Conservation (phyloP, 2,113 vertebrate species). For the Dasyprocta punctata region DNA sequence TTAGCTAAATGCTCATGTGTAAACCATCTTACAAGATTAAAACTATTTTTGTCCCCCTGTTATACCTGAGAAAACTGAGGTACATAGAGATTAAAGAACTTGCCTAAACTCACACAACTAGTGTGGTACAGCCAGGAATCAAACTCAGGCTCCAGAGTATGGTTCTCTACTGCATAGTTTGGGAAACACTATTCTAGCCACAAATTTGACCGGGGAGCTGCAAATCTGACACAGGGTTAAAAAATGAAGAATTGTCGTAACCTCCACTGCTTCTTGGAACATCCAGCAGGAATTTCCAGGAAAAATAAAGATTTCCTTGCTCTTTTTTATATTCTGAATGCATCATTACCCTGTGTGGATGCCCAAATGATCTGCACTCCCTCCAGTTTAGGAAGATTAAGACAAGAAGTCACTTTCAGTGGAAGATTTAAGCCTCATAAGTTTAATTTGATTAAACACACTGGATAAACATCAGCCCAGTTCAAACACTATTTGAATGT, state of each 20-base stretch:
- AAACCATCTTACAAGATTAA: neutral
- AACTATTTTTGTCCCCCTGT: neutral
- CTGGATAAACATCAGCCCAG: neutral
- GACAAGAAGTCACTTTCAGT: neutral
- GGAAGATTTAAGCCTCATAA: neutral
- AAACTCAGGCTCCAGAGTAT: neutral
- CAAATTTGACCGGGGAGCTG: neutral
- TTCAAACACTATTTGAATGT: neutral
- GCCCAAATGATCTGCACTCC: neutral
- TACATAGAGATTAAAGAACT: neutral
- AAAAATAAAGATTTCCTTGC: neutral
- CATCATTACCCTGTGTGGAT: neutral
- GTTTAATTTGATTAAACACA: constrained; percentile 39
- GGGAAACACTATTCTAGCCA: neutral
- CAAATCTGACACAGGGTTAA: neutral
- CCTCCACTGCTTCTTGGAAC: neutral
- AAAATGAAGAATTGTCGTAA: neutral
- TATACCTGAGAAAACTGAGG: constrained; percentile 18
- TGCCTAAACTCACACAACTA: neutral
- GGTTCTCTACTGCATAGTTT: neutral
- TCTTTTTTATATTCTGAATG: neutral
- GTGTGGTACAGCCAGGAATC: neutral
- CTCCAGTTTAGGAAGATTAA: constrained; percentile 14
- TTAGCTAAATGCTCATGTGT: neutral
- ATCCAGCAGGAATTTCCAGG: constrained; percentile 1